Percentiles rank a stretch among this genome's conserved stretches.
Conservation (phyloP, 2,888 invertebrate genomes). For the Troilus luridus region DNA sequence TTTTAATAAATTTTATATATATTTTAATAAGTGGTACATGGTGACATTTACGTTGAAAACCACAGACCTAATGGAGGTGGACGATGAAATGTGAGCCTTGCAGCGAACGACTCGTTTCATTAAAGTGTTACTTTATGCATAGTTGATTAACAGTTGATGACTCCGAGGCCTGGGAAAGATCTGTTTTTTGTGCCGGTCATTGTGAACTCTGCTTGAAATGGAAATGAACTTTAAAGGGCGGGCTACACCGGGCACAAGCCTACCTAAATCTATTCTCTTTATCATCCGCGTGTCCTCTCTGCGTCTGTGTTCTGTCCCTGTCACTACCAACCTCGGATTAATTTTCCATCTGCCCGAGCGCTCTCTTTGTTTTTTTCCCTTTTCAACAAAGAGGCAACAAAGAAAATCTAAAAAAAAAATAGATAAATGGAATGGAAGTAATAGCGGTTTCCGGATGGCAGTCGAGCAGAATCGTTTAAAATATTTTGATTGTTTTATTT, state of each 20-base stretch:
- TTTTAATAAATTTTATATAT: too few relatives aligned
- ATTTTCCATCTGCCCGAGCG: not conserved
- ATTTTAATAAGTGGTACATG: too few relatives aligned
- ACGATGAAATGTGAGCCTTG: not conserved
- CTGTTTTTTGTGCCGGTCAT: not conserved
- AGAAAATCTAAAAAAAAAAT: constrained; percentile 32
- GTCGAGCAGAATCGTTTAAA: not conserved
- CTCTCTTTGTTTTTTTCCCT: not conserved
- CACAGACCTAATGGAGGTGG: not conserved
- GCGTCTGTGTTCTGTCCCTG: not conserved
- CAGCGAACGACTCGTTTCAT: not conserved
- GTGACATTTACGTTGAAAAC: not conserved
- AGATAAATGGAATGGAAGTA: constrained; percentile 39
- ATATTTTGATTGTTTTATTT: not conserved
- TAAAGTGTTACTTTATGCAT: not conserved
- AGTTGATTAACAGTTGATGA: not conserved
- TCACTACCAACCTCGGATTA: constrained; percentile 13
- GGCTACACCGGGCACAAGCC: not conserved
- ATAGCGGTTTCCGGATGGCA: not conserved
- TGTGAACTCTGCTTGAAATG: constrained; percentile 42
- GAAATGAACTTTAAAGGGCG: constrained; percentile 31
- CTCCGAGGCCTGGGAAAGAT: not conserved
- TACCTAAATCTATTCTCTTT: constrained; percentile 22
- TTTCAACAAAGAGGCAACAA: constrained; percentile 5
- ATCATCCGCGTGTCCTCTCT: not conserved